Base-by-base conservation (phyloP, 92 coral and sea anemone genomes). In the Epizoanthus rinbou region DNA sequence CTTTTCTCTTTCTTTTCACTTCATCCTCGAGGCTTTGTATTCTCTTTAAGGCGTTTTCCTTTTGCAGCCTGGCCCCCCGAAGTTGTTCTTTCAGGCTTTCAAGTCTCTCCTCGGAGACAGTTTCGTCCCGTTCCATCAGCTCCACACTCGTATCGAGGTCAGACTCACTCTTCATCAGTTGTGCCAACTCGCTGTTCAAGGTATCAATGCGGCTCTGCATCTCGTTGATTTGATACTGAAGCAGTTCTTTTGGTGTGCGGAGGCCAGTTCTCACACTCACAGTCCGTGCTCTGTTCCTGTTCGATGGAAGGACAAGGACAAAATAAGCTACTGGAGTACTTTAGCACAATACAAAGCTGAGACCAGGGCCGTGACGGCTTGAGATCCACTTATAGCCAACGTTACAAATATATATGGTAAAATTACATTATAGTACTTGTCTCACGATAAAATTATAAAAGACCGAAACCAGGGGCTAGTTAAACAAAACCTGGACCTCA, bases 11-110 rank as follows among this genome's bases (percentile, higher is more conserved):
- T 86, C 80, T 96, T 22, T 31, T 81, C 37, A 94, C 90, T 64
- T 96, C 99, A 16, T 94, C 99, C 62, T 96, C 99, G 17, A 96
- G 84, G 76, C 84, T 85, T 21, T 92, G 94, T 37, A 96, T 87
- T 74, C 89, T 92, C 92, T 89, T 90, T 17, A 92, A 64, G 45
- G 92, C 79, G 69, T 91, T 87, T 24, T 94, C 92, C 76, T 90
- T 94, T 45, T 94, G 97, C 87, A 94, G 89, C 31, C 92, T 90
- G 18, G 92, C 81, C 70, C 86, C 95, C 54, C 87, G 83, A 16
- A 96, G 95, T 47, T 96, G 98, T 75, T 96, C 89, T 74, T 89
- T 91, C 58, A 88, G 72, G 33, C 75, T 64, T n/a, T 87, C 79
- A 23, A 89, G 62, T 76, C 95, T 84, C 23, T 96, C 98, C 6